Base-by-base conservation (phyloP, 1,140 invertebrate species). In the Platorchestia sp. region DNA sequence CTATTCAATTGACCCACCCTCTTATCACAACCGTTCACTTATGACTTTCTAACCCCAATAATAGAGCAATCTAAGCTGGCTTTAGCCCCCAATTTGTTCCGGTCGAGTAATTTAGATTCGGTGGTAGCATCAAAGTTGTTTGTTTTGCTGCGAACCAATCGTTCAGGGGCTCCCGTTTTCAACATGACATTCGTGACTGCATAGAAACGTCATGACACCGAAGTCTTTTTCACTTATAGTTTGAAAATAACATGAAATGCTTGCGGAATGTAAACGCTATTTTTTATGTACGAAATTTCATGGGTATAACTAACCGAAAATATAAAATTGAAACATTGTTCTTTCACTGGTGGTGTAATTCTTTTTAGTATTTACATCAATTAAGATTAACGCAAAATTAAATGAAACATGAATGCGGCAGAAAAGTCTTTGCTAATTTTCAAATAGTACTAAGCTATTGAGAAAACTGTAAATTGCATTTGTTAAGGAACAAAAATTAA, bases 81-180 rank as follows among this genome's bases (percentile, higher is more conserved):
- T 75, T 10, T 36, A 75, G 59, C 59, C 3, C 27, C 59, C 59
- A 75, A 75, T 75, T 75, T 36, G 59, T 75, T 75, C 59, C 36
- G 59, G 59, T 75, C 59, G 59, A 75, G 59, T 75, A 75, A 75
- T 75, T 75, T 75, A 75, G 59, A 75, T 75, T 75, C 59, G 59
- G 14, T 75, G 59, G 14, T 75, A 75, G 59, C 59, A 75, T 75
- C 59, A 75, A 36, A 75, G 59, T 75, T 75, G 59, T 75, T 10
- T 75, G 59, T 75, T 75, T 75, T 75, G 27, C 59, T 22, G 59
- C 59, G 36, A 75, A 75, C 1, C 7, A 75, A 75, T 10, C 59
- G 14, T 75, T 27, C 14, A 22, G 59, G 36, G 59, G 27, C 59
- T 75, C 27, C 59, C 59, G 10, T 75, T 75, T 3, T 75, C 36